Percentiles rank a stretch among this genome's conserved stretches.
phyloP scores from a whole-genome alignment of 2,888 invertebrate genomes.

The Cancer borealis region DNA sequence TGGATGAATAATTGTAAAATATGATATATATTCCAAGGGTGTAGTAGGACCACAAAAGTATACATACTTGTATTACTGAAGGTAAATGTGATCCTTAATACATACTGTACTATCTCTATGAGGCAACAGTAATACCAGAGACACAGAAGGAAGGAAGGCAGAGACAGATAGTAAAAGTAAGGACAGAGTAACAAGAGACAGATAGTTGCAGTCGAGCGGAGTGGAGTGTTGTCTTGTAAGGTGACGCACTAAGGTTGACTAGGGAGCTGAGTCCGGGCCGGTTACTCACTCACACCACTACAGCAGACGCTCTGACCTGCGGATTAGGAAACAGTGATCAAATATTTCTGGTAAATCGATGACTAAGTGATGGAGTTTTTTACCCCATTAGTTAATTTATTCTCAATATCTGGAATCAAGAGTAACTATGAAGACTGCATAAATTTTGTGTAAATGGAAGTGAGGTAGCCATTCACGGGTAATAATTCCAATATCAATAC shows the following conservation, averaged over 20 bases:
- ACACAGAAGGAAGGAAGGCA: not conserved
- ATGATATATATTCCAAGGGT: not conserved
- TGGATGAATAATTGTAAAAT: not conserved
- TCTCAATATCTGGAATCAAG: not conserved
- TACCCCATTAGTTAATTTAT: not conserved
- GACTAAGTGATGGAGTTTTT: no score
- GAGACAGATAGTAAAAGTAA: not conserved
- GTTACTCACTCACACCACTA: not conserved
- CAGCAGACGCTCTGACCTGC: conserved; percentile 32
- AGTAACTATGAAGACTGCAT: not conserved
- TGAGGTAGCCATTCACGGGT: not conserved
- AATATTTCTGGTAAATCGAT: not conserved
- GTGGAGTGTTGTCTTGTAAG: not conserved
- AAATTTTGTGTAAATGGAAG: not conserved
- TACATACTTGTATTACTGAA: not conserved
- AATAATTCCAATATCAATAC: not conserved
- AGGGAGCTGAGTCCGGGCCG: not conserved
- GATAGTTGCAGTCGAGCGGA: not conserved
- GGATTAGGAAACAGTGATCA: not conserved
- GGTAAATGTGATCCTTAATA: not conserved
- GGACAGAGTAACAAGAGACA: not conserved
- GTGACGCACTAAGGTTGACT: not conserved
- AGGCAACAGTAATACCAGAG: not conserved
- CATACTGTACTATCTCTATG: not conserved
- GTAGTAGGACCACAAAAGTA: not conserved